Evolutionary conservation across 1,140 invertebrate species (phyloP).

Genomic region (Heliconius congener): DNA sequence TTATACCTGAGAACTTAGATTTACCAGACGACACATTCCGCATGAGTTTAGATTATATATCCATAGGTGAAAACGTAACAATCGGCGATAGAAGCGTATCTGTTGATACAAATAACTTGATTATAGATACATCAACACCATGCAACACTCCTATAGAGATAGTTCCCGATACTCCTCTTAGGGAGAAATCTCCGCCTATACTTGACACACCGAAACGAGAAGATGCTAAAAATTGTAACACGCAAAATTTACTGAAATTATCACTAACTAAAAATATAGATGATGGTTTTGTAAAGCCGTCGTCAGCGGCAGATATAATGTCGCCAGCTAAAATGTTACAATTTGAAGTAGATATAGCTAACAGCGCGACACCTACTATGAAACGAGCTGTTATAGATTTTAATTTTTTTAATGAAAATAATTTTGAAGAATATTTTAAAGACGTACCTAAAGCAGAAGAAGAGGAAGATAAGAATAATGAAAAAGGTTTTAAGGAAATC

Average conservation of each 20-base stretch:
- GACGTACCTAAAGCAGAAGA: constrained; percentile 45
- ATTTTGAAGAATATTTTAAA: constrained; percentile 64
- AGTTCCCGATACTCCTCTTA: constrained; percentile 27
- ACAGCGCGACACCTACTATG: constrained; percentile 70
- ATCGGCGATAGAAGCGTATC: constrained; percentile 57
- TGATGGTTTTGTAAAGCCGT: constrained; percentile 68
- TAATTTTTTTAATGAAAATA: constrained; percentile 69
- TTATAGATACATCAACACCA: constrained; percentile 39
- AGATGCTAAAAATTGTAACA: constrained; percentile 29
- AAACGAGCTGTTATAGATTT: constrained; percentile 70
- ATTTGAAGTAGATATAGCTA: constrained; percentile 61
- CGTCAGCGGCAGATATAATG: constrained; percentile 64
- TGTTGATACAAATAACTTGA: constrained; percentile 45
- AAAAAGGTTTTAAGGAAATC: constrained; percentile 59
- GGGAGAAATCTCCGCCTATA: constrained; percentile 51
- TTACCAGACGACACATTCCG: constrained; percentile 70
- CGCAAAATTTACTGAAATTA: constrained; percentile 55
- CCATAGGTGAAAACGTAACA: constrained; percentile 68
- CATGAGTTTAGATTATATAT: constrained; percentile 65
- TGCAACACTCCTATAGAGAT: constrained; percentile 39
- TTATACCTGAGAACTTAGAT: constrained; percentile 61
- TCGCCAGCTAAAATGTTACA: constrained; percentile 74
- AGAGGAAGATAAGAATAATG: constrained; percentile 44
- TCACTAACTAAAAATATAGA: constrained; percentile 59
- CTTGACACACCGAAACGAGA: constrained; percentile 58